Evolutionary conservation across 2,888 invertebrate species (phyloP).

Genomic region (Chrysopilus asiliformis): DNA sequence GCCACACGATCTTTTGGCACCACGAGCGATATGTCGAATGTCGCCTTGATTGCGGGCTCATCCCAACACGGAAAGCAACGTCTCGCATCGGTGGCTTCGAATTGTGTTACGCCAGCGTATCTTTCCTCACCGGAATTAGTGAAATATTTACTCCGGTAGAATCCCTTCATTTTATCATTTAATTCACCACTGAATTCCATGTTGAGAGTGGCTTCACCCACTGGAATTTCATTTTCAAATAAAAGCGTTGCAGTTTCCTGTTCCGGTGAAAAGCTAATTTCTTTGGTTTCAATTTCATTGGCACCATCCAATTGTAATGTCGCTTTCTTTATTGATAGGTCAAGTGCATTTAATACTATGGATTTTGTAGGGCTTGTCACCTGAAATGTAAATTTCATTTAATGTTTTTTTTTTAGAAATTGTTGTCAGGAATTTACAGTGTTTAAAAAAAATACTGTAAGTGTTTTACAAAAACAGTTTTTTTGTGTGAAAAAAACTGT

Average conservation of each 20-base stretch:
- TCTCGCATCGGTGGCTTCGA: slow-evolving; percentile 81
- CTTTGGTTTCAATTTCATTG: slow-evolving; percentile 20
- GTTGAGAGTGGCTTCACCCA: slow-evolving; percentile 38
- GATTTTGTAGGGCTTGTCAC: slow-evolving; percentile 49
- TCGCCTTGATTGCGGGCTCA: slow-evolving; percentile 91
- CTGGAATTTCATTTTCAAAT: slow-evolving; percentile 46
- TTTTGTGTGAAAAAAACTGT: too few relatives aligned
- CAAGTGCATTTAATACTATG: slow-evolving; percentile 64
- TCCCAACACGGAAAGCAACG: slow-evolving; percentile 97
- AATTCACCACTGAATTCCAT: slow-evolving; percentile 31
- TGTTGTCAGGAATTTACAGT: too few relatives aligned
- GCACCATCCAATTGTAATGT: slow-evolving; percentile 40
- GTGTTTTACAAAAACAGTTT: too few relatives aligned
- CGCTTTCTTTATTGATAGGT: slow-evolving; percentile 56
- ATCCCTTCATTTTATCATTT: slow-evolving; percentile 90
- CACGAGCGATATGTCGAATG: slow-evolving; percentile 76
- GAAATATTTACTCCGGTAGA: slow-evolving; percentile 80
- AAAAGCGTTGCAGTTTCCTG: slow-evolving; percentile 57
- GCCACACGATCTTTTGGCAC: slow-evolving; percentile 74
- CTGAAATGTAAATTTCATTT: slow-evolving; percentile 47
- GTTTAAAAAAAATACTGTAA: too few relatives aligned
- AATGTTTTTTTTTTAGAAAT: not conserved
- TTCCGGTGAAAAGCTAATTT: slow-evolving; percentile 33
- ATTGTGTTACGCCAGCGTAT: slow-evolving; percentile 83
- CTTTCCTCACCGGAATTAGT: slow-evolving; percentile 60